Conservation (phyloP, 1,140 invertebrate species). For the Drosophila yakuba region DNA sequence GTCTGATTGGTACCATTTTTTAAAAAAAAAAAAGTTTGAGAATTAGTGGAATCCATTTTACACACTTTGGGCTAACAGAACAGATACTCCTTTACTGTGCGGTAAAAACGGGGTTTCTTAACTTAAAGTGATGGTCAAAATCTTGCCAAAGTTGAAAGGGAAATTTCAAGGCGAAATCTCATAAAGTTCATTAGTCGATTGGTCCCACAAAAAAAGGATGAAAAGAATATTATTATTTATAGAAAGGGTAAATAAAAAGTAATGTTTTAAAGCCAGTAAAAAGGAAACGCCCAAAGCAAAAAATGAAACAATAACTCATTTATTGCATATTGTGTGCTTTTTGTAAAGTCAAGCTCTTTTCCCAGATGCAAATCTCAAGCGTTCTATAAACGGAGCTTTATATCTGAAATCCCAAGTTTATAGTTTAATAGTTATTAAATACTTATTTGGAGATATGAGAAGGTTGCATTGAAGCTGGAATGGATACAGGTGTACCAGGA, state of each 20-base stretch:
- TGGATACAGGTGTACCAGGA: not conserved
- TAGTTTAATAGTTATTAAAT: no score
- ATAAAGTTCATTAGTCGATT: constrained; percentile 42
- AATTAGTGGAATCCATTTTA: not conserved
- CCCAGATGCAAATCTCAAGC: no score
- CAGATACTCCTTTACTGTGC: not conserved
- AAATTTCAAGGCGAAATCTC: constrained; percentile 30
- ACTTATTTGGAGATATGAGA: not conserved
- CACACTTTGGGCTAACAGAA: not conserved
- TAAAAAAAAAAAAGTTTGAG: no score
- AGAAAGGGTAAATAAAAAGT: constrained; percentile 5
- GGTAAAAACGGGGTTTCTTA: constrained; percentile 40
- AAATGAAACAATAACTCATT: no score
- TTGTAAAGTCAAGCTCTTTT: no score
- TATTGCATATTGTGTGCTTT: no score
- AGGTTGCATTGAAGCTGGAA: not conserved
- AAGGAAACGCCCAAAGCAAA: no score
- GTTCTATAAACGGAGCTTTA: no score
- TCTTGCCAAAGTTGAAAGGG: constrained; percentile 40
- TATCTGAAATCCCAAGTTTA: no score
- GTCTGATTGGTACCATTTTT: not conserved
- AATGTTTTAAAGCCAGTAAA: not conserved
- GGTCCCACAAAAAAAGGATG: constrained; percentile 1
- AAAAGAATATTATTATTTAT: constrained; percentile 11
- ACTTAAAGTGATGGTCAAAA: constrained; percentile 55